Base-by-base conservation (phyloP, 1,140 invertebrate species). In the Holcopasites calliopsidis region DNA sequence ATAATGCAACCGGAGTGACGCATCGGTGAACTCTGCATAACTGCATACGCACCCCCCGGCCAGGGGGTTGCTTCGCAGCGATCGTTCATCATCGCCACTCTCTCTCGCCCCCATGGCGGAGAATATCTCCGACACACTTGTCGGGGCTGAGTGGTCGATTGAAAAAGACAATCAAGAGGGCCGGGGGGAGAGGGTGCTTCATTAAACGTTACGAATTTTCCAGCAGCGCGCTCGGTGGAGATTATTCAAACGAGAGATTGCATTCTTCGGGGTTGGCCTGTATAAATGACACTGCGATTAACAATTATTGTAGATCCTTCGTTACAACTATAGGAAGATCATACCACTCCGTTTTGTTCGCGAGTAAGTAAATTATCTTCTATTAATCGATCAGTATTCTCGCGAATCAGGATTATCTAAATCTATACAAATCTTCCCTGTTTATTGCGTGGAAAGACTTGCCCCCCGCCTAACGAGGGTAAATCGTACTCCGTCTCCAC, bases 21-120 rank as follows among this genome's bases (percentile, higher is more conserved):
- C 86, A 88, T 86, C 85, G 77, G 80, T 79, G 77, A 74, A 87
- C 80, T 86, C 85, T 83, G 84, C 85, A 87, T 86, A 87, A 87
- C 86, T 87, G 86, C 86, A 88, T 83, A 83, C 77, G 82, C 80
- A 83, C 85, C 86, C 86, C 83, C 84, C n/a, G 44, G n/a, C 16
- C 44, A 47, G 44, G 69, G 72, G 58, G 81, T 83, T 71, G 54
- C 49, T 21, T 74, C 76, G 61, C 47, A 44, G 42, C 68, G 70
- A 77, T 76, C 64, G 80, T 85, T 87, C 86, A 83, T 87, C 84
- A 87, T 87, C 86, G 86, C 78, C 69, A 65, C 52, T 23, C 50
- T 57, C 49, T 81, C 70, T 42, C 82, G 44, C 82, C 76, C 84
- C 58, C 49, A 66, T 28, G 71, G 61, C n/a, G n/a, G n/a, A 5